Conservation (phyloP, 1,140 invertebrate genomes). For the Drosophila pectinifera region DNA sequence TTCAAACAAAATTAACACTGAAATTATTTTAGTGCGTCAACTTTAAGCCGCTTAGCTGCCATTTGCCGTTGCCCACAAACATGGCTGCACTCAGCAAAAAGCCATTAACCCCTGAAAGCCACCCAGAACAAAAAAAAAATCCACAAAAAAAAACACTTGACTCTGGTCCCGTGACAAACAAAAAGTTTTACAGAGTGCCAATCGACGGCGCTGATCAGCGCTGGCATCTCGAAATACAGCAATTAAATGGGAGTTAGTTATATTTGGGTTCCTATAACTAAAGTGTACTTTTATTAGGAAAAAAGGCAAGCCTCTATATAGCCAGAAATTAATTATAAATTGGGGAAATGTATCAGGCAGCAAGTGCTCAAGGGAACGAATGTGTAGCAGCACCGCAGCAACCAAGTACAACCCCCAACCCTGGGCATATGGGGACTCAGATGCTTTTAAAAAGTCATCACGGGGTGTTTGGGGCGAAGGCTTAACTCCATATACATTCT, state of each 20-base stretch:
- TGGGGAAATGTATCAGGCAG: background rate
- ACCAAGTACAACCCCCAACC: constrained; percentile 3
- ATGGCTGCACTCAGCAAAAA: constrained; percentile 45
- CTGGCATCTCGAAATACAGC: background rate
- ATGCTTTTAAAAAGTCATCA: constrained; percentile 42
- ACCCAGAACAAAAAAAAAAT: background rate
- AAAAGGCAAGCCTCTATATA: too few relatives aligned
- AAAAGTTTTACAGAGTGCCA: constrained; percentile 18
- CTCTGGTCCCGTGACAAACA: background rate
- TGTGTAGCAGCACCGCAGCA: constrained; percentile 1
- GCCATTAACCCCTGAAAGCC: constrained; percentile 28
- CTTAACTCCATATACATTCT: background rate
- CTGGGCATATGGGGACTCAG: constrained; percentile 10
- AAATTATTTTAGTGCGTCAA: constrained; percentile 74
- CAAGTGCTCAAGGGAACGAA: constrained; percentile 7
- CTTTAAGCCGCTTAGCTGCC: constrained; percentile 71
- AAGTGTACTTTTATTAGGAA: background rate
- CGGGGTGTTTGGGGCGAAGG: constrained; percentile 1
- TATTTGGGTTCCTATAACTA: background rate
- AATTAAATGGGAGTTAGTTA: background rate
- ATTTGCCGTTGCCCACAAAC: constrained; percentile 47
- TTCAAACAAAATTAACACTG: constrained; percentile 75
- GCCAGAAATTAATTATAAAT: background rate
- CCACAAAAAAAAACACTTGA: background rate
- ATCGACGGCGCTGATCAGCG: constrained; percentile 3